Base-by-base conservation (phyloP, 2,113 vertebrate genomes). In the Vanacampus margaritifer region DNA sequence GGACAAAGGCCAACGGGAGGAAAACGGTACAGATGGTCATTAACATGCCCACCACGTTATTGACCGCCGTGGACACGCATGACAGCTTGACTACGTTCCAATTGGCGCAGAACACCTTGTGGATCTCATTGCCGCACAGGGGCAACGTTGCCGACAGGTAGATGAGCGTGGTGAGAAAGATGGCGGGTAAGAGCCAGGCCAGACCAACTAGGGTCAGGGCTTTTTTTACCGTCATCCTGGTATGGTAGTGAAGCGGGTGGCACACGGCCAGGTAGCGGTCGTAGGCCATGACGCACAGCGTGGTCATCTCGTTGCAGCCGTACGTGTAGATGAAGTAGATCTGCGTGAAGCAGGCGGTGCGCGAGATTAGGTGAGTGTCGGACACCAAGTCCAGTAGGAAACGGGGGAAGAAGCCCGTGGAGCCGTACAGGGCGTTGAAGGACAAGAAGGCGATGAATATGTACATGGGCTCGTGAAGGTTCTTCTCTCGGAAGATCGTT, bases 201-300 rank as follows among this genome's bases (percentile, higher is more conserved):
- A 82, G 1, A 8, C 8, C 6, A 1, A 48, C 7, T 63, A 86
- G 50, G 1, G 1, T 11, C 7, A 12, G 21, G 5, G 75, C 82
- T n/a, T 50, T 71, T 66, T 60, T 67, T 13, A 19, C 17, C 6
- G 50, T 79, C 73, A 82, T 79, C 62, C 68, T 79, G 2, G 36
- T 75, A 50, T 82, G 63, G 73, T 86, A 84, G 56, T 77, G 79
- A 14, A 86, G 60, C 66, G 84, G 78, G 48, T 78, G 56, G 35
- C 82, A 86, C 3, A 86, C 76, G 32, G 84, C 82, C 6, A 75
- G 50, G 14, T 82, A 84, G 68, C 84, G 62, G 14, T 86, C 84
- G 35, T 80, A 80, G 0, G 82, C 75, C 84, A 84, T 84, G 19
- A 86, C 48, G 39, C 74, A 16, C 3, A 84, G 76, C 23, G 80